Evolutionary conservation across 2,888 invertebrate species (phyloP).

Genomic region (Pelosia muscerda): DNA sequence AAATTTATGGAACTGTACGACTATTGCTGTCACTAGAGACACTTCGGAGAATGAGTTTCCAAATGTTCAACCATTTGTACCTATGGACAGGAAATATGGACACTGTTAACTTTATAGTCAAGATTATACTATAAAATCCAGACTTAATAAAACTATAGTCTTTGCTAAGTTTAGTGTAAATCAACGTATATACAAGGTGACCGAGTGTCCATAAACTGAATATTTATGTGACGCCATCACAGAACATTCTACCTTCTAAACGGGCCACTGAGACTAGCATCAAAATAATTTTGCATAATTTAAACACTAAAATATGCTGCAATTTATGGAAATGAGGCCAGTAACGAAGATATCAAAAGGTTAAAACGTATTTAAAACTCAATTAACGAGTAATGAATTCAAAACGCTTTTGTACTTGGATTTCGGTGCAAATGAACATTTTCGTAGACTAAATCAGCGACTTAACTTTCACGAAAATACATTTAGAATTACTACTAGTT

Average conservation of each 20-base stretch:
- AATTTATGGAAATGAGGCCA: constrained; percentile 63
- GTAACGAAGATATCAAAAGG: constrained; percentile 48
- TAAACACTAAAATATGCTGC: constrained; percentile 67
- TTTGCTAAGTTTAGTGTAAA: constrained; percentile 57
- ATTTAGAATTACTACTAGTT: constrained; percentile 28
- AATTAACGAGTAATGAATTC: constrained; percentile 56
- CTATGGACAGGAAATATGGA: constrained; percentile 35
- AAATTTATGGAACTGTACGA: not conserved
- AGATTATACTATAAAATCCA: constrained; percentile 48
- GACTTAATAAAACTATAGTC: constrained; percentile 52
- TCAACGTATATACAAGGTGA: constrained; percentile 66
- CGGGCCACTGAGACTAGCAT: constrained; percentile 65
- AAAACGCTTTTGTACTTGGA: constrained; percentile 48
- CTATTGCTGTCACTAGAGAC: not conserved
- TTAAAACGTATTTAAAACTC: constrained; percentile 52
- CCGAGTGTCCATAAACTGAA: constrained; percentile 72
- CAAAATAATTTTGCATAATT: constrained; percentile 77
- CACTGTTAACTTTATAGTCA: constrained; percentile 45
- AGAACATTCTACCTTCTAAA: constrained; percentile 55
- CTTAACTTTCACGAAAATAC: constrained; percentile 36
- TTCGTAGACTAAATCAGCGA: constrained; percentile 34
- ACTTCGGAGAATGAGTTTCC: not conserved
- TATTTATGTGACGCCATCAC: constrained; percentile 68
- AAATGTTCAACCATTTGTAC: constrained; percentile 8
- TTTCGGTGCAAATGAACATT: constrained; percentile 44